Percentiles rank a stretch among this genome's conserved stretches.
Conservation (phyloP, 2,113 vertebrate genomes). For the cat (Felis catus) region DNA sequence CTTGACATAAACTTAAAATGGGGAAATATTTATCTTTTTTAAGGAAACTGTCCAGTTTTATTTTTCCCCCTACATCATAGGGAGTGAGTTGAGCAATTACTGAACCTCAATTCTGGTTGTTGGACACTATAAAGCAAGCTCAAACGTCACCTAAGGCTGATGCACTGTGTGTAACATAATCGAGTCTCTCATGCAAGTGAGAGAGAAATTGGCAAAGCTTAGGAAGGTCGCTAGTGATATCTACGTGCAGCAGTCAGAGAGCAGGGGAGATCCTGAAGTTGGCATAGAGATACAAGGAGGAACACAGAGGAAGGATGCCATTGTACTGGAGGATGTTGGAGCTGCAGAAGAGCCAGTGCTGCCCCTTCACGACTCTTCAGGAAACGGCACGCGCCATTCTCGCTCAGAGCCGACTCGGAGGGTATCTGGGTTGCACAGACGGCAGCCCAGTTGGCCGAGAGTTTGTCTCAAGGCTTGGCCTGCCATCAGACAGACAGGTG, state of each 20-base stretch:
- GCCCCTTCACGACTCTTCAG: neutral
- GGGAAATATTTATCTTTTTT: neutral
- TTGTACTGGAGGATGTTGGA: fast-evolving
- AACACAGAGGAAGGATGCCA: fast-evolving
- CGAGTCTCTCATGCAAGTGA: neutral
- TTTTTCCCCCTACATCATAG: neutral
- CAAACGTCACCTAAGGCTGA: neutral
- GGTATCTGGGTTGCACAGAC: too few relatives aligned
- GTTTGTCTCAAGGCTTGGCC: neutral
- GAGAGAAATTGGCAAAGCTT: neutral
- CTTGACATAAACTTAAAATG: neutral
- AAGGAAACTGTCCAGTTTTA: neutral
- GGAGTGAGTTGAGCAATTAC: neutral
- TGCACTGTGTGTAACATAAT: neutral
- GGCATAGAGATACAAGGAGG: fast-evolving
- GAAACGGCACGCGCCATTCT: fast-evolving
- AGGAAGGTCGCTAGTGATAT: neutral
- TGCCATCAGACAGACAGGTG: constrained; percentile 53
- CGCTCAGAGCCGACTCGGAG: neutral
- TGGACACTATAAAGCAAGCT: neutral
- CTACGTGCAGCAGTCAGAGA: neutral
- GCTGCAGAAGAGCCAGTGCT: neutral
- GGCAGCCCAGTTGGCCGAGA: neutral
- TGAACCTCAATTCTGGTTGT: neutral
- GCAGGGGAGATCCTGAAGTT: neutral